Evolutionary conservation across 1,140 invertebrate species (phyloP), one percentile per base, ranked within the genome.

Genomic region (Bombus pascuorum): DNA sequence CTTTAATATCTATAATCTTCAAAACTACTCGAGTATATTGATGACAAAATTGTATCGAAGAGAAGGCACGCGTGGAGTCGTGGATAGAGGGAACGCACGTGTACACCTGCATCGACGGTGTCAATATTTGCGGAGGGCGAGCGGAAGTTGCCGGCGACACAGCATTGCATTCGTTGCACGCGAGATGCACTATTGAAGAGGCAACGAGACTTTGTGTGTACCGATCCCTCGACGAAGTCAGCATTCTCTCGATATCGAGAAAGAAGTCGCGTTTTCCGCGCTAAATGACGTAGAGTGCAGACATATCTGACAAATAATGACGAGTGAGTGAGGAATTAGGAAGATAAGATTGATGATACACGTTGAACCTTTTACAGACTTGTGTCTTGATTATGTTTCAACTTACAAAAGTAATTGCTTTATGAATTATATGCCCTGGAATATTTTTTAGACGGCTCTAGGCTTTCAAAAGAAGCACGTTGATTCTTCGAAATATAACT

Each of bases 121-220:
- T 85, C 78, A 85, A 85, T 85, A 85, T 85, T 85, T 81, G 83
- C 76, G 13, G 28, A 74, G 44, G 70, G 13, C 83, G 44, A 68
- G 59, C 78, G 83, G 83, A 85, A 85, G 83, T 74, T 32, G 59
- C 42, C 47, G 39, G 34, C 28, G 73, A 70, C 44, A 74, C 70
- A 37, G 53, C 18, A 25, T 53, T 57, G 74, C 57, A 74, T 74
- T 81, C 78, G 34, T 68, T 74, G 57, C 78, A 74, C 77, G 83
- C 70, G 59, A 53, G 83, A 80, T 85, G 83, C 70, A 81, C 83
- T 68, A 44, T 28, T 68, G 37, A 74, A 32, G 59, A 74, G 71
- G 53, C 71, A 13, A 10, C 28, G 42, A 18, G 57, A 44, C 75
- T 28, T 25, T 13, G 34, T 25, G 62, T 78, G 28, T 34, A 25